Evolutionary conservation across 2,888 invertebrate genomes (phyloP).

Genomic region (Drosophila subquinaria): DNA sequence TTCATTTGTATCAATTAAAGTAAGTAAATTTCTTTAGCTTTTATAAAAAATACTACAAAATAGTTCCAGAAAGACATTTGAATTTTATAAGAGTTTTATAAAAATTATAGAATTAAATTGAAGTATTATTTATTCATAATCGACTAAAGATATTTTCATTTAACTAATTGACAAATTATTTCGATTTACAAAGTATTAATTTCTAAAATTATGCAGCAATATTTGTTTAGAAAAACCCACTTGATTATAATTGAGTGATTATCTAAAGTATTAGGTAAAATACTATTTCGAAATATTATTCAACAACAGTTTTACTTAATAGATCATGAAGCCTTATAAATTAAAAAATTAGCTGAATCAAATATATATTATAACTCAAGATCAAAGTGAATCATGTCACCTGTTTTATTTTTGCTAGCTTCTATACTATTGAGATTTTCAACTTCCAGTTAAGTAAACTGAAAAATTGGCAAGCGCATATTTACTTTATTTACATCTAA

Average conservation of each 20-base stretch:
- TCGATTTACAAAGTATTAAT: background rate
- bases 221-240: background rate
- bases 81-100: background rate
- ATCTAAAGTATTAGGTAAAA: background rate
- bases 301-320: background rate
- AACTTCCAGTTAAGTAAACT: background rate
- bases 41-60: background rate
- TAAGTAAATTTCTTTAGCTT: no score
- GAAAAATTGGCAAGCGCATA: conserved; percentile 30
- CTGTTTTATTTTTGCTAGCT: background rate
- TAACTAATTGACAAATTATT: background rate
- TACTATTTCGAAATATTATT: background rate
- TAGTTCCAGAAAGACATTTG: background rate
- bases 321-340: background rate
- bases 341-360: background rate
- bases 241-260: background rate
- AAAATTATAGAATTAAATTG: no score
- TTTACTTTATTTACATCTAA: conserved; percentile 31
- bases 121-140: background rate
- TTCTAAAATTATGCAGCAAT: background rate
- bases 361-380: background rate
- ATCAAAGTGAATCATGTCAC: background rate
- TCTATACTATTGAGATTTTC: background rate
- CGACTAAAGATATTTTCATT: background rate
- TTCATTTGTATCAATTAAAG: background rate